Percentiles rank a stretch among this genome's conserved stretches.
Evolutionary conservation across 2,888 invertebrate species (phyloP).

Genomic region (Dioctria rufipes): DNA sequence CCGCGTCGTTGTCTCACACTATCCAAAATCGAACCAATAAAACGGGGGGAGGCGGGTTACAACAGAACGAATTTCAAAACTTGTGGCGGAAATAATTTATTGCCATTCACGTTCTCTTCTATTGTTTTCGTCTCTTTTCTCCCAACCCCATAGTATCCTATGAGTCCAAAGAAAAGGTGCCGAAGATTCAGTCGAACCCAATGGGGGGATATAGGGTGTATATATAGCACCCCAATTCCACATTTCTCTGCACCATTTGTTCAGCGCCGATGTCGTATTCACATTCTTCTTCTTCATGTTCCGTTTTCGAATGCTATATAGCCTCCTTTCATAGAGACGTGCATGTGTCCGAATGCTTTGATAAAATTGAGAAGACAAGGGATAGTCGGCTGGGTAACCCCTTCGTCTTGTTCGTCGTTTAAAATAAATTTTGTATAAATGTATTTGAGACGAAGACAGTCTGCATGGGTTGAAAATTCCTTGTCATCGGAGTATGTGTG

Average conservation of each 20-base stretch:
- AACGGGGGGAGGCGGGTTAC: slow-evolving; percentile 25
- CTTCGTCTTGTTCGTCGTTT: slow-evolving; percentile 29
- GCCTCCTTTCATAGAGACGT: slow-evolving; percentile 50
- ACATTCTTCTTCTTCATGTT: slow-evolving; percentile 45
- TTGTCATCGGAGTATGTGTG: slow-evolving; percentile 35
- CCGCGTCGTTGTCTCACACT: not conserved
- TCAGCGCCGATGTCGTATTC: slow-evolving; percentile 41
- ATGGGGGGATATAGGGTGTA: not conserved
- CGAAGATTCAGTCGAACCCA: not conserved
- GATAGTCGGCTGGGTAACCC: slow-evolving; percentile 22
- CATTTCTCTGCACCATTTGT: slow-evolving; percentile 51
- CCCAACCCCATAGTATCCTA: slow-evolving; percentile 11
- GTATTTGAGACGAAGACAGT: slow-evolving; percentile 12
- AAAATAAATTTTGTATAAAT: slow-evolving; percentile 31
- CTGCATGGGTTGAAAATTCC: slow-evolving; percentile 40
- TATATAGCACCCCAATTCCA: not conserved
- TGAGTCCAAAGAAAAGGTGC: slow-evolving; percentile 45
- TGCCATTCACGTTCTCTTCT: slow-evolving; percentile 57
- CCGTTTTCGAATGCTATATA: slow-evolving; percentile 2
- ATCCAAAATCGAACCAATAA: slow-evolving; percentile 49
- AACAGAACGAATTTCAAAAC: slow-evolving; percentile 56
- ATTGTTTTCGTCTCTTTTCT: slow-evolving; percentile 53
- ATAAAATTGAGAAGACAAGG: slow-evolving; percentile 52
- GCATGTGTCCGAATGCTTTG: slow-evolving; percentile 52
- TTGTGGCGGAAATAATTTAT: slow-evolving; percentile 59